These are phyloP conservation scores for Monoplex corrugatus DNA, from an alignment of 2,888 invertebrate genomes.

Conservation along the genomic window DNA sequence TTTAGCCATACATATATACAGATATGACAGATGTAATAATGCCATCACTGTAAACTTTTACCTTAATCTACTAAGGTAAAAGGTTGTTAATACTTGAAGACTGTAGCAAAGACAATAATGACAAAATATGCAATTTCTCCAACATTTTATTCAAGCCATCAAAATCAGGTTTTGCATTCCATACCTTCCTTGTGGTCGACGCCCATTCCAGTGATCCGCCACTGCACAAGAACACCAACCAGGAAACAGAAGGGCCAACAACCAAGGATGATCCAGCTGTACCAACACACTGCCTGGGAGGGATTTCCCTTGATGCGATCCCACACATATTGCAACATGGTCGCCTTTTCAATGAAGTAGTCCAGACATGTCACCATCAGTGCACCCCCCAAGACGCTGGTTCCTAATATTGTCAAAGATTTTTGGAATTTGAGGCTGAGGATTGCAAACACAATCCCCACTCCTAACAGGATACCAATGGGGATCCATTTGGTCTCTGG, in stretches of 20 bases:
- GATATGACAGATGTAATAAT: too few species aligned
- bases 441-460: conserved; percentile 88
- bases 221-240: conserved; percentile 87
- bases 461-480: conserved; percentile 86
- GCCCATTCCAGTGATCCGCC: conserved; percentile 87
- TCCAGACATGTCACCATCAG: conserved; percentile 88
- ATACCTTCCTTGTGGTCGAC: conserved; percentile 82
- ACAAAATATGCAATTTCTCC: too few species aligned
- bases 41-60: too few species aligned
- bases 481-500: conserved; percentile 87
- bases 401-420: conserved; percentile 88
- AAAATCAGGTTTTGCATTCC: conserved; percentile 51
- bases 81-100: too few species aligned
- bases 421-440: conserved; percentile 89
- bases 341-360: conserved; percentile 88
- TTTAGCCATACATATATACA: too few species aligned
- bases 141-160: too few species aligned
- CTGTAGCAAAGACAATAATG: too few species aligned
- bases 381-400: conserved; percentile 89
- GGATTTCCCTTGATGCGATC: conserved; percentile 85
- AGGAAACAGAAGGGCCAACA: conserved; percentile 88
- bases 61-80: too few species aligned
- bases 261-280: conserved; percentile 88
- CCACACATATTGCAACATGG: conserved; percentile 87
- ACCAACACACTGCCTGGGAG: conserved; percentile 85